Percentiles rank a stretch among this genome's conserved stretches.
phyloP scores from a whole-genome alignment of 1,140 invertebrate genomes.

The Dufourea novaeangliae region DNA sequence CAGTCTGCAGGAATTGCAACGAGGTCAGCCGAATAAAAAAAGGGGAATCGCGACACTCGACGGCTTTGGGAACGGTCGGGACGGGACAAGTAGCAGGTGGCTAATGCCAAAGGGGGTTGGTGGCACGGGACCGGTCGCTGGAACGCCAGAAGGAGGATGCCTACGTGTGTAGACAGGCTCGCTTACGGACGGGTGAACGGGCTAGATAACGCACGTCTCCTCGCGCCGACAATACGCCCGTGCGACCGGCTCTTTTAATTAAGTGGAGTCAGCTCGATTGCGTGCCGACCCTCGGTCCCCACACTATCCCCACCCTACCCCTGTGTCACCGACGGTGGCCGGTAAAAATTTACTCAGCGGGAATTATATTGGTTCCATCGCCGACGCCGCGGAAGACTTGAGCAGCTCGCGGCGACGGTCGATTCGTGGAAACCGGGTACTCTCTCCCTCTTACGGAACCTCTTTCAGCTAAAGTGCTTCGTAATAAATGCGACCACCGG shows the following conservation, averaged over 20 bases:
- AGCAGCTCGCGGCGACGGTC: not conserved
- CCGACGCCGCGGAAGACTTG: constrained; percentile 4
- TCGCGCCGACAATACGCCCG: constrained; percentile 64
- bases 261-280: constrained; percentile 72
- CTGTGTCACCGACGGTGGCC: not conserved
- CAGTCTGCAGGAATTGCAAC: constrained; percentile 46
- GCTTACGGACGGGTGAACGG: constrained; percentile 65
- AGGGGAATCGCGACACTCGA: constrained; percentile 18
- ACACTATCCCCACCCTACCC: not conserved
- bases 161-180: constrained; percentile 65
- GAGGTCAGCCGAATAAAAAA: constrained; percentile 29
- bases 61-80: constrained; percentile 37
- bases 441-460: not conserved
- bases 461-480: constrained; percentile 8
- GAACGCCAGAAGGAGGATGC: constrained; percentile 22
- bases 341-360: constrained; percentile 53
- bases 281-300: constrained; percentile 9
- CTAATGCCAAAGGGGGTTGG: constrained; percentile 70
- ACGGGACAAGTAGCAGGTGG: constrained; percentile 72
- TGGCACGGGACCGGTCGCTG: constrained; percentile 7
- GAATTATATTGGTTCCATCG: constrained; percentile 52
- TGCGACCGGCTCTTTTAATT: constrained; percentile 71
- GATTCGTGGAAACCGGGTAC: not conserved
- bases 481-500: constrained; percentile 12
- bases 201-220: constrained; percentile 75